These are phyloP conservation scores for Leptarthrus brevirostris DNA, from an alignment of 2,888 invertebrate species.

Conservation along the genomic window DNA sequence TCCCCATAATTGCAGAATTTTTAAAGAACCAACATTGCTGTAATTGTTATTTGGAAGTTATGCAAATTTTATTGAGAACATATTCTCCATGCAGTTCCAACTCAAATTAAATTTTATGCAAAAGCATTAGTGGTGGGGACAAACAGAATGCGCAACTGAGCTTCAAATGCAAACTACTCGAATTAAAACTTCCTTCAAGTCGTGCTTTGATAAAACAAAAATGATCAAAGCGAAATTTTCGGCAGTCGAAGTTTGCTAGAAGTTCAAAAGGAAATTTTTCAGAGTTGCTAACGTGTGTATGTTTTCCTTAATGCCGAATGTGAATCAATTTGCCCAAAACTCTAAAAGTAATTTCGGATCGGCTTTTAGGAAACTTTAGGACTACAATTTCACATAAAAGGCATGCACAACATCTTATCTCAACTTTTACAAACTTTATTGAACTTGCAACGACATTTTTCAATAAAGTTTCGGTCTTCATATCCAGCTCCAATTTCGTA, in stretches of 20 bases:
- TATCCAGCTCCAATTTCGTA: conserved; percentile 26
- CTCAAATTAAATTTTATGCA: not conserved
- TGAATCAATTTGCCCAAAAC: conserved; percentile 40
- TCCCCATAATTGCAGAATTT: no score
- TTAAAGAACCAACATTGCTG: no score
- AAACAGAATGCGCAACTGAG: not conserved
- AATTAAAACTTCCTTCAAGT: not conserved
- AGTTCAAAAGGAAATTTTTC: no score
- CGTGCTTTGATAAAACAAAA: not conserved
- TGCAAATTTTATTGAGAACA: no score
- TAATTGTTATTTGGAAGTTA: no score
- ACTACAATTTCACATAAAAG: conserved; percentile 22
- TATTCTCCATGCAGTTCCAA: not conserved
- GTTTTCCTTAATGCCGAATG: conserved; percentile 11
- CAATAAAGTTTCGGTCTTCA: conserved; percentile 42
- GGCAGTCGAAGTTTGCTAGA: not conserved
- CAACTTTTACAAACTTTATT: conserved; percentile 35
- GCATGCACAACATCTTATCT: conserved; percentile 16
- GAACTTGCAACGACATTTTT: conserved; percentile 46
- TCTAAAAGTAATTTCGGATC: conserved; percentile 17
- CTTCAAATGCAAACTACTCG: not conserved
- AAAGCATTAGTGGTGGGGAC: not conserved
- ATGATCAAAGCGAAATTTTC: not conserved
- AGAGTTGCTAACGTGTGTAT: not conserved
- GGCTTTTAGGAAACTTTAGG: not conserved